Conservation (phyloP, 1,140 invertebrate genomes). For the Scaptodrosophila lebanonensis region DNA sequence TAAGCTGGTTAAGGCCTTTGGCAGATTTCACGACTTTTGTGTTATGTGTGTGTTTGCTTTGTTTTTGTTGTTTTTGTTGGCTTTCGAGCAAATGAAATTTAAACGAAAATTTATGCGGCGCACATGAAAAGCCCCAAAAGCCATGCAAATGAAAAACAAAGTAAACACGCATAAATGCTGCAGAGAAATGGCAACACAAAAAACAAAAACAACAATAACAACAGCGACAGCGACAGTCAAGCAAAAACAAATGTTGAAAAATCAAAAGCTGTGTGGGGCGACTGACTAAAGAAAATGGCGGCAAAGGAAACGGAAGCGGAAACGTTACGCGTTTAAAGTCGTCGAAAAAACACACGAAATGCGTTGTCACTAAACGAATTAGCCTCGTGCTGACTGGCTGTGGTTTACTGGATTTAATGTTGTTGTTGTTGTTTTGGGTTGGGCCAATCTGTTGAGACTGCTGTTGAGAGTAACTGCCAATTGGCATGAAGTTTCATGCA, state of each 20-base stretch:
- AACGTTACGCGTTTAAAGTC: constrained; percentile 42
- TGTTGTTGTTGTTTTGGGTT: too few species aligned
- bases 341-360: constrained; percentile 19
- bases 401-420: too few species aligned
- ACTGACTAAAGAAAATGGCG: constrained; percentile 41
- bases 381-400: too few species aligned
- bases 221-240: too few species aligned
- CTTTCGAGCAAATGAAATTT: not conserved
- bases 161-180: constrained; percentile 7
- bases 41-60: too few species aligned
- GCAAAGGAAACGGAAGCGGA: constrained; percentile 55
- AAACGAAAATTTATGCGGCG: constrained; percentile 2
- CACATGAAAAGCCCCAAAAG: constrained; percentile 6
- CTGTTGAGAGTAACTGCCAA: constrained; percentile 35
- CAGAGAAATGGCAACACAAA: not conserved
- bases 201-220: constrained; percentile 12
- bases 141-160: constrained; percentile 22
- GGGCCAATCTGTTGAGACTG: constrained; percentile 8
- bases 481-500: constrained; percentile 41
- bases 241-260: constrained; percentile 11
- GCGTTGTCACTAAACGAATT: constrained; percentile 40
- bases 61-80: too few species aligned
- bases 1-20: too few species aligned
- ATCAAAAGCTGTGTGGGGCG: too few species aligned
- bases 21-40: too few species aligned